Percentiles rank a stretch among this genome's conserved stretches.
Conservation (phyloP, 2,888 invertebrate genomes). For the Acrobasis repandana region DNA sequence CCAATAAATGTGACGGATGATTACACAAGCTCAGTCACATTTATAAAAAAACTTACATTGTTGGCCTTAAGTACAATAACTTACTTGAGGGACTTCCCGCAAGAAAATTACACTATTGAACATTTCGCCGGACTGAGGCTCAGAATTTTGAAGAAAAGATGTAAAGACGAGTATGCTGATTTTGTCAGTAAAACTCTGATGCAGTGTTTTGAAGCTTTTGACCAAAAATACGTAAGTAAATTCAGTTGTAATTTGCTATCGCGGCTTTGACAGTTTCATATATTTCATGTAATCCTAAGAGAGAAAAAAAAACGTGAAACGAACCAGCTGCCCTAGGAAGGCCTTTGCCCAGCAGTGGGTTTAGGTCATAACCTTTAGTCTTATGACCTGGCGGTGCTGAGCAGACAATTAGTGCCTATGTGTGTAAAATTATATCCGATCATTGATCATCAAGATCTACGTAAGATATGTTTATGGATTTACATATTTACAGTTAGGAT, state of each 20-base stretch:
- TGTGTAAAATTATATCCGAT: too few relatives aligned
- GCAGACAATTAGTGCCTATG: too few relatives aligned
- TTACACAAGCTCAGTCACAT: conserved; percentile 63
- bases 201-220: conserved; percentile 70
- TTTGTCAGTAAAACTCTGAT: conserved; percentile 58
- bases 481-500: conserved; percentile 51
- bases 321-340: too few relatives aligned
- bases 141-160: conserved; percentile 58
- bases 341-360: too few relatives aligned
- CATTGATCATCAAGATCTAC: too few relatives aligned
- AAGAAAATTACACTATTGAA: conserved; percentile 56
- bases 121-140: conserved; percentile 55
- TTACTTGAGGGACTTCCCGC: conserved; percentile 60
- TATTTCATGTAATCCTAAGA: too few relatives aligned
- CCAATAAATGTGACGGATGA: conserved; percentile 59
- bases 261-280: neutral
- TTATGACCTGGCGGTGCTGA: too few relatives aligned
- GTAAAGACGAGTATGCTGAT: conserved; percentile 59
- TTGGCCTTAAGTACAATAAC: conserved; percentile 65
- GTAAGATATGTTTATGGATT: neutral
- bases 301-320: too few relatives aligned
- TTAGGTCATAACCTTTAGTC: too few relatives aligned
- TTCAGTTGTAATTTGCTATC: neutral
- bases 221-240: conserved; percentile 68
- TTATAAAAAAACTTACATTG: conserved; percentile 68